Percentiles rank a stretch among this genome's conserved stretches.
These are phyloP conservation scores for Brachionus calyciflorus DNA, from an alignment of 1,140 invertebrate genomes.

Conservation along the genomic window DNA sequence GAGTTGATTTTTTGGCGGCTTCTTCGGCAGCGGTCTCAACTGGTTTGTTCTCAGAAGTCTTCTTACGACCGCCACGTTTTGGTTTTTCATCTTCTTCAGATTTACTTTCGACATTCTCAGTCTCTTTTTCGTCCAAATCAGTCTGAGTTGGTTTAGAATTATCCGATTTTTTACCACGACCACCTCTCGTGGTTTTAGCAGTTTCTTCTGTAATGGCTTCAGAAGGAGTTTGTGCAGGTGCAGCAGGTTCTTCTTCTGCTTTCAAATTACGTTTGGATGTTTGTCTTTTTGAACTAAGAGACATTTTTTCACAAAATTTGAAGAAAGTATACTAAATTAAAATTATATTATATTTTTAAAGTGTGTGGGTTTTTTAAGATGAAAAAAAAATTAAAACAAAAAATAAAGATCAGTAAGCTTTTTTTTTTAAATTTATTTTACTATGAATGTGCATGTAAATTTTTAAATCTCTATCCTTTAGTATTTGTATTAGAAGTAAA, in stretches of 20 bases:
- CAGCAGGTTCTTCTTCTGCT: neutral
- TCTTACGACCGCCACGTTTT: constrained; percentile 13
- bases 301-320: neutral
- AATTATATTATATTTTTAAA: neutral
- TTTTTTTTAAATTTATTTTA: neutral
- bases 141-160: neutral
- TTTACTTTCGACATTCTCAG: neutral
- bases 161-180: constrained; percentile 3
- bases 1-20: neutral
- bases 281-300: constrained; percentile 2
- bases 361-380: neutral
- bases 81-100: constrained; percentile 14
- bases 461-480: no score
- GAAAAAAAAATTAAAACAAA: no score
- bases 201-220: neutral
- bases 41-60: neutral
- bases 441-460: no score
- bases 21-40: neutral
- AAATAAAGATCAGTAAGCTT: neutral
- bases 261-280: constrained; percentile 27
- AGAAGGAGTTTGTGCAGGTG: neutral
- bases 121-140: neutral
- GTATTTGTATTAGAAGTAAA: no score
- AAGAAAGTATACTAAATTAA: neutral
- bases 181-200: neutral